Conservation (phyloP, 2,113 vertebrate species). For the Microtus richardsoni region DNA sequence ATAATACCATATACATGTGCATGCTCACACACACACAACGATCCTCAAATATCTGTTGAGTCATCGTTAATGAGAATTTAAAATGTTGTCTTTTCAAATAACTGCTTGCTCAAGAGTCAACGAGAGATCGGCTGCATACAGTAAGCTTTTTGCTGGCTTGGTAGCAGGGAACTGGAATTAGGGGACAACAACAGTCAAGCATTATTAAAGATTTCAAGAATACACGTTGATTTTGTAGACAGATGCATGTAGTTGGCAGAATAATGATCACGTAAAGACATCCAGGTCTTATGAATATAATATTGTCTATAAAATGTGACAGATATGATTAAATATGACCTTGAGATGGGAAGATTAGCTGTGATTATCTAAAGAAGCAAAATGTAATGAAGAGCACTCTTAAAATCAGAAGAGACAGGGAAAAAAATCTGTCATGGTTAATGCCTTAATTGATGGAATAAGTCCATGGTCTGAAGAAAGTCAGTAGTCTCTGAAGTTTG, state of each 20-base stretch:
- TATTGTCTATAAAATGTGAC: neutral
- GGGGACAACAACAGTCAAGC: neutral
- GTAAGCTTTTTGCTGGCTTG: neutral
- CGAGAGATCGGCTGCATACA: neutral
- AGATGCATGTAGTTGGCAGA: neutral
- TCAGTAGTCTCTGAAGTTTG: neutral
- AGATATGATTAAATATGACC: neutral
- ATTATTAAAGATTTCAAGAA: neutral
- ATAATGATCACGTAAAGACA: neutral
- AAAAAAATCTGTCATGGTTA: neutral
- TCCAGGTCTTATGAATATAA: neutral
- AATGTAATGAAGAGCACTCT: neutral
- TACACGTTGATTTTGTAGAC: neutral
- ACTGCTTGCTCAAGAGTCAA: neutral
- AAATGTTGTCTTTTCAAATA: slow-evolving; percentile 42
- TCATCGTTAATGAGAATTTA: slow-evolving; percentile 28
- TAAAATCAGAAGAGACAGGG: neutral
- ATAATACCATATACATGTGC: no score
- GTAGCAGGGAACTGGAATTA: neutral
- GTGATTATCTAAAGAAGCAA: neutral
- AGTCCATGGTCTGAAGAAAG: neutral
- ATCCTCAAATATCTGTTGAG: neutral
- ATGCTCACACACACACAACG: neutral
- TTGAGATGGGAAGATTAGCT: neutral
- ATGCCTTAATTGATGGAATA: neutral